Conservation (phyloP, 64 coral and sea anemone species). For the Montipora cactus region DNA sequence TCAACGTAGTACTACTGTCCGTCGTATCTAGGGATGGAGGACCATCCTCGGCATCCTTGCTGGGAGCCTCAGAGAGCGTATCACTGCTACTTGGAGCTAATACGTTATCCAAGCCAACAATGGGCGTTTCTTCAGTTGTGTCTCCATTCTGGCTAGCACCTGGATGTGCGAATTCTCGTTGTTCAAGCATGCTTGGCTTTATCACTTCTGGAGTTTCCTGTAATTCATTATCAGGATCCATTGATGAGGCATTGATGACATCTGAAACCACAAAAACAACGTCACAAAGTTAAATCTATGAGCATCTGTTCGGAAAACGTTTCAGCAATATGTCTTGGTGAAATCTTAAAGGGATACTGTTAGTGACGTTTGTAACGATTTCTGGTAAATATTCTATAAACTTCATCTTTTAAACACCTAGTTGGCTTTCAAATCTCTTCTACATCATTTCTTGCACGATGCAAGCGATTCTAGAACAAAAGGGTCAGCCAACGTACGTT, state of each 20-base stretch:
- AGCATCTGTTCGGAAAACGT: background rate
- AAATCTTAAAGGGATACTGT: no score
- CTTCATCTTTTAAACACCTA: no score
- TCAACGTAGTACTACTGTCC: background rate
- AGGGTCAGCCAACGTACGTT: no score
- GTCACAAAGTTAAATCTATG: background rate
- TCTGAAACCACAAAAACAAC: background rate
- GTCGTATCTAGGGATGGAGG: background rate
- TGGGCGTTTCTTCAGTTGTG: background rate
- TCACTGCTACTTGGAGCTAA: background rate
- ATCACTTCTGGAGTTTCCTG: background rate
- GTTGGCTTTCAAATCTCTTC: no score
- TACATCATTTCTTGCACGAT: no score
- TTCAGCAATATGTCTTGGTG: background rate
- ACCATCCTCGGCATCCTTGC: background rate
- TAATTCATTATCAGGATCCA: background rate
- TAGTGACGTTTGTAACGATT: no score
- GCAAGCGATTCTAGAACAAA: no score
- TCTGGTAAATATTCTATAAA: no score
- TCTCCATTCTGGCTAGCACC: background rate
- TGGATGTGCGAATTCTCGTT: background rate
- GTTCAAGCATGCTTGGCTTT: conserved; percentile 5
- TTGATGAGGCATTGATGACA: background rate
- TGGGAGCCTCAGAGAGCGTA: background rate
- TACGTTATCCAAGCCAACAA: background rate